Conservation (phyloP, 1,140 invertebrate genomes). For the Penaeus japonicus region DNA sequence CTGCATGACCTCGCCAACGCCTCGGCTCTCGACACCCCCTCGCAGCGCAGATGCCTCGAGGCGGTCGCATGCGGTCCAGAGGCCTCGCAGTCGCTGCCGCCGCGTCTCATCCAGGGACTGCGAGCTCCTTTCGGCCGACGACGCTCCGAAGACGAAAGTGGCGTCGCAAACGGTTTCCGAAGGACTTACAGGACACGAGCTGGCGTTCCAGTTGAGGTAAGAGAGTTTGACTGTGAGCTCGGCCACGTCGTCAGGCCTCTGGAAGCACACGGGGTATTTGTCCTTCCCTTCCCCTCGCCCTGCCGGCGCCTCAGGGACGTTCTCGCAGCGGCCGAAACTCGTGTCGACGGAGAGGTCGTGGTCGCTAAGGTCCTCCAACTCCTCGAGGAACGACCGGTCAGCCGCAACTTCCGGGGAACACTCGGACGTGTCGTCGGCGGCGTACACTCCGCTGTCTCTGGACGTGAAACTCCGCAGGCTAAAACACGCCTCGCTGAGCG, state of each 20-base stretch:
- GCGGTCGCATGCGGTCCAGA: neutral
- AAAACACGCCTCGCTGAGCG: neutral
- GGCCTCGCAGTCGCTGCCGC: neutral
- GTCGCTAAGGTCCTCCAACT: neutral
- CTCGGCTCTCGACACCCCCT: neutral
- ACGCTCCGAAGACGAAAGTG: neutral
- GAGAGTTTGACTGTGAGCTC: too few relatives aligned
- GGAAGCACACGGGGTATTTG: too few relatives aligned
- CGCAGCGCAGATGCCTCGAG: neutral
- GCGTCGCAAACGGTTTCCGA: neutral
- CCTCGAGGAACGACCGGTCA: neutral
- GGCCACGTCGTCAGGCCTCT: too few relatives aligned
- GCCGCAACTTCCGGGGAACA: neutral
- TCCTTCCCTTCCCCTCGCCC: neutral
- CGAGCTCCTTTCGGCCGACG: neutral
- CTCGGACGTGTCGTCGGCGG: neutral
- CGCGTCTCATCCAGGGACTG: neutral
- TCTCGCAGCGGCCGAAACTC: neutral
- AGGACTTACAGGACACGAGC: neutral
- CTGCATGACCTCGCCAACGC: neutral
- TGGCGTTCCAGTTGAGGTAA: too few relatives aligned
- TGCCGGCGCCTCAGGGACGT: neutral
- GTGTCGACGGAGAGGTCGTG: neutral
- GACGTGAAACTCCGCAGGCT: neutral
- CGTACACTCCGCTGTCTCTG: neutral